Evolutionary conservation across 2,113 vertebrate species (phyloP).

Genomic region (Taurulus bubalis): DNA sequence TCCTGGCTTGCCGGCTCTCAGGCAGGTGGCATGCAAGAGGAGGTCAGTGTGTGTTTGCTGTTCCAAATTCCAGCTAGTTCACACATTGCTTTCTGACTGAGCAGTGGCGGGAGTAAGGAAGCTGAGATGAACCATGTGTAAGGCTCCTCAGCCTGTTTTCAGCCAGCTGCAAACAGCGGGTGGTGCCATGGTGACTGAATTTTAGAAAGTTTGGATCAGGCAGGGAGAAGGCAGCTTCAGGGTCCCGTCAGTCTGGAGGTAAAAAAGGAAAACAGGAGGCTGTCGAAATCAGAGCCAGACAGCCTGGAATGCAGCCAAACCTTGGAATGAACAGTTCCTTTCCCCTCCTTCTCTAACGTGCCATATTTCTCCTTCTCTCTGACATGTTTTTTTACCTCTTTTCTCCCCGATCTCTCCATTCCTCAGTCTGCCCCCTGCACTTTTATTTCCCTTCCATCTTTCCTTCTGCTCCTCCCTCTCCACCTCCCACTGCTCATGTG

Average conservation of each 20-base stretch:
- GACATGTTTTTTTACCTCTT: slow-evolving; percentile 35
- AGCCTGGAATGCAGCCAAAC: slow-evolving; percentile 82
- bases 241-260: slow-evolving; percentile 69
- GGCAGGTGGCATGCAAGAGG: slow-evolving; percentile 2
- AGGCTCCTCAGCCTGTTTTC: slow-evolving; percentile 15
- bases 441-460: slow-evolving; percentile 61
- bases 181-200: slow-evolving; percentile 34
- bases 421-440: slow-evolving; percentile 35
- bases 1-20: slow-evolving; percentile 21
- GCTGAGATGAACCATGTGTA: slow-evolving; percentile 13
- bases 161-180: slow-evolving; percentile 24
- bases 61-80: slow-evolving; percentile 9
- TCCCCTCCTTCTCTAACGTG: slow-evolving; percentile 38
- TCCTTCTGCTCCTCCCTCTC: slow-evolving; percentile 50
- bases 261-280: slow-evolving; percentile 60
- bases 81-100: slow-evolving; percentile 26
- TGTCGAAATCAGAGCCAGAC: slow-evolving; percentile 78
- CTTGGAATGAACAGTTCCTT: slow-evolving; percentile 64
- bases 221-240: slow-evolving; percentile 48
- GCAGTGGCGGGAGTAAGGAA: slow-evolving; percentile 2
- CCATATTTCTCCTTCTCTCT: slow-evolving; percentile 41
- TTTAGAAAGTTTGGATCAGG: slow-evolving; percentile 49
- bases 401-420: slow-evolving; percentile 28
- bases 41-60: slow-evolving; percentile 27
- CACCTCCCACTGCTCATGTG: slow-evolving; percentile 44